These are phyloP conservation scores for Cynocephalus volans DNA, from an alignment of 2,113 vertebrate genomes.

Conservation along the genomic window DNA sequence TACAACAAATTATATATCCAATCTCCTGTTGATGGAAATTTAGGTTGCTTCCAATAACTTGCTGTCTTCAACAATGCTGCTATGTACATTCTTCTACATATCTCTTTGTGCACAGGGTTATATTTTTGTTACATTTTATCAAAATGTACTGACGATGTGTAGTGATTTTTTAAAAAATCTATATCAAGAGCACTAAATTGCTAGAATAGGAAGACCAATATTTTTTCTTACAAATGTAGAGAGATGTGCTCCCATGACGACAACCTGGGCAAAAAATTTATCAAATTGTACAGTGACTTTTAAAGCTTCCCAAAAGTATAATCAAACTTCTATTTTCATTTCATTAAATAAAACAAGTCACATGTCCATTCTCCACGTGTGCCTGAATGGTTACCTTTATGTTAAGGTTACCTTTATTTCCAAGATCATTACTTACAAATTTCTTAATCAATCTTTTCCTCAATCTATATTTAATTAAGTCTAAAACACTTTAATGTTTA, in stretches of 20 bases:
- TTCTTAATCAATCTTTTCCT: background rate
- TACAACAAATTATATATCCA: background rate
- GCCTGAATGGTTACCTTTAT: background rate
- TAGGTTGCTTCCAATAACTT: background rate
- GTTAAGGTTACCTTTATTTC: background rate
- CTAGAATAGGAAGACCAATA: background rate
- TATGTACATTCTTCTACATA: background rate
- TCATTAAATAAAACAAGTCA: background rate
- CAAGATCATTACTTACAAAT: background rate
- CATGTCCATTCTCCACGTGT: background rate
- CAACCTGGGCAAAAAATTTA: background rate
- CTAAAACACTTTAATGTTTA: conserved; percentile 13
- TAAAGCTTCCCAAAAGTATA: background rate
- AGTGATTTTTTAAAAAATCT: background rate
- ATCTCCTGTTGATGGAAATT: background rate
- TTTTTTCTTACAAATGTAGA: background rate
- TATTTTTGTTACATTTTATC: background rate
- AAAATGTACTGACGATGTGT: background rate
- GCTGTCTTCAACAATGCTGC: background rate
- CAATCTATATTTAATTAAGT: background rate
- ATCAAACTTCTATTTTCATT: background rate
- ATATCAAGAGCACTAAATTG: background rate
- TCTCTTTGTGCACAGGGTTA: background rate
- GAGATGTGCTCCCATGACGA: background rate
- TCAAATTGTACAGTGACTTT: background rate